phyloP scores from a whole-genome alignment of 2,113 vertebrate species.

The Pollimyrus isidori region DNA sequence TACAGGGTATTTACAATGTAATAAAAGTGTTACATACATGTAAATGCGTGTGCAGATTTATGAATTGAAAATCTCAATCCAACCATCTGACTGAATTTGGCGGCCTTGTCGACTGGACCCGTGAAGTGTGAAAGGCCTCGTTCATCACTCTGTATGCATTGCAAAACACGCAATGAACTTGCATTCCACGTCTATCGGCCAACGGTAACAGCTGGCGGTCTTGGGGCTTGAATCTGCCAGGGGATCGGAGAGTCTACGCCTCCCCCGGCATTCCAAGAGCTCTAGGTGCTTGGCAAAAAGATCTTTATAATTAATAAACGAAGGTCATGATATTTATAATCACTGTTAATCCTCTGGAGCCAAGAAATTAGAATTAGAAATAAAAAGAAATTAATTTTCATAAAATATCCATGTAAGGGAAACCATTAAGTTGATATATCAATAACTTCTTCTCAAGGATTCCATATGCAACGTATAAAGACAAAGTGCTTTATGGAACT shows the following conservation, averaged over 20 bases:
- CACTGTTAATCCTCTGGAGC: not conserved
- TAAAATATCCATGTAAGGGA: not conserved
- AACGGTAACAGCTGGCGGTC: not conserved
- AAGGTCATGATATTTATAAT: not conserved
- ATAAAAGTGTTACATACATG: not conserved
- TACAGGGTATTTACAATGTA: not conserved
- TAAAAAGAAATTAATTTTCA: not conserved
- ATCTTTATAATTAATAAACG: not conserved
- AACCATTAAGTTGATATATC: not conserved
- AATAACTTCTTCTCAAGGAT: not conserved
- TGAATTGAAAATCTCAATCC: not conserved
- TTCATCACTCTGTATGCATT: not conserved
- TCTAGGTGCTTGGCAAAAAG: not conserved
- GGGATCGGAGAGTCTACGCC: not conserved
- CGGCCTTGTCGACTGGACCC: not conserved
- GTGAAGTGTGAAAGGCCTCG: not conserved
- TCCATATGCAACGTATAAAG: not conserved
- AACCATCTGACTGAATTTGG: not conserved
- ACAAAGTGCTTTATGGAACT: not conserved
- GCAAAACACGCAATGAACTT: not conserved
- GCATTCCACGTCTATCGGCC: not conserved
- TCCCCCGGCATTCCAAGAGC: not conserved
- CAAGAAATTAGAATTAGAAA: not conserved
- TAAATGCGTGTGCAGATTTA: not conserved
- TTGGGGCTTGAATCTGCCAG: not conserved